These are phyloP conservation scores for Cichlasoma orientale DNA, from an alignment of 2,797 vertebrate genomes.

Conservation along the genomic window DNA sequence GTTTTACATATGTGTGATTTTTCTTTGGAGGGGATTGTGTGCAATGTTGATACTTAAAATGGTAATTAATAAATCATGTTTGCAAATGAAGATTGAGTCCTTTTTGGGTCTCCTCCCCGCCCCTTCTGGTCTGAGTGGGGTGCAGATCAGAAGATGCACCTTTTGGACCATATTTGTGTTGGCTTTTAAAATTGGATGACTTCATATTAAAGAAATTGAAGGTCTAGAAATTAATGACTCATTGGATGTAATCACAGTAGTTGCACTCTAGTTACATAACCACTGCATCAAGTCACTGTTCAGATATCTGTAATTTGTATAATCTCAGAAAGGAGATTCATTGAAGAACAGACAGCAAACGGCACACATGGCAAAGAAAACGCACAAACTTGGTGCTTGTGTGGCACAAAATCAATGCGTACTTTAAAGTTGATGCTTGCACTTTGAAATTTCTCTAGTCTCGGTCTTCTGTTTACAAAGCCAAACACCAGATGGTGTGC, in stretches of 20 bases:
- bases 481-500: conserved; percentile 36
- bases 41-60: conserved; percentile 74
- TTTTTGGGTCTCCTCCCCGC: background rate
- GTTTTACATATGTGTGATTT: conserved; percentile 64
- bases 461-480: conserved; percentile 27
- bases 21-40: conserved; percentile 81
- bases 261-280: conserved; percentile 19
- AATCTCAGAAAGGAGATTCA: conserved; percentile 23
- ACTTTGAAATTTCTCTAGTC: conserved; percentile 20
- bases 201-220: background rate
- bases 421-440: background rate
- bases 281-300: conserved; percentile 39
- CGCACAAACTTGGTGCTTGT: conserved; percentile 9
- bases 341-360: conserved; percentile 33
- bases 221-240: background rate
- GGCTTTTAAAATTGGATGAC: background rate
- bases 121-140: background rate
- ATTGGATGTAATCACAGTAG: conserved; percentile 33
- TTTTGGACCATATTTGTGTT: background rate
- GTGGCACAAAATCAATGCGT: conserved; percentile 11
- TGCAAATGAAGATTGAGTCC: conserved; percentile 60
- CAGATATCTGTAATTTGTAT: conserved; percentile 46
- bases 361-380: conserved; percentile 23
- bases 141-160: background rate
- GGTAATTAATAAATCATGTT: conserved; percentile 73